Conservation (phyloP, 2,888 invertebrate species). For the Himalopsyche tibetana region DNA sequence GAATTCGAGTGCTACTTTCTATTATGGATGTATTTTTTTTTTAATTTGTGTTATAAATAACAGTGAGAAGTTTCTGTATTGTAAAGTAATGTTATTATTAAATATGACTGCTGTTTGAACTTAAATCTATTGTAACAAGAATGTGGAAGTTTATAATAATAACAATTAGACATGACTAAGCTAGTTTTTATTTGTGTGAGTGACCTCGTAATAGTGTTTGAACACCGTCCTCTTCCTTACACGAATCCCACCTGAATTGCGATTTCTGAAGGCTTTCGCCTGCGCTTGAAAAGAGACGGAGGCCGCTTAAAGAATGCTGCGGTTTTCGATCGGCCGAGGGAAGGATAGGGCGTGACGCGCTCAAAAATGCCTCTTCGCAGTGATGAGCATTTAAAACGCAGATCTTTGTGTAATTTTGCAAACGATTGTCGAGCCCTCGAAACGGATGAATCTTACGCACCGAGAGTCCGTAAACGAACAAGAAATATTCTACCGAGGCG, state of each 20-base stretch:
- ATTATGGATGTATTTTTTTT: too few relatives aligned
- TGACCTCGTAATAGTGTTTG: constrained; percentile 10
- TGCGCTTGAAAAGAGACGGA: background rate
- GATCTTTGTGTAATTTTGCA: too few relatives aligned
- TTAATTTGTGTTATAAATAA: too few relatives aligned
- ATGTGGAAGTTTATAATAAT: constrained; percentile 12
- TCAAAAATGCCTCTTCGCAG: constrained; percentile 6
- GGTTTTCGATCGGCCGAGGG: constrained; percentile 47
- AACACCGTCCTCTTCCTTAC: constrained; percentile 11
- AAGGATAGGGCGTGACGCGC: constrained; percentile 55
- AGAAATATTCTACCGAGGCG: constrained; percentile 41
- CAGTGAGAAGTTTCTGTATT: background rate
- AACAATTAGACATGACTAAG: constrained; percentile 20
- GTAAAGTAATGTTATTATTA: background rate
- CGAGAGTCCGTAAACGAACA: too few relatives aligned
- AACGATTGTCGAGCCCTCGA: too few relatives aligned
- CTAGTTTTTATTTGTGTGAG: constrained; percentile 3
- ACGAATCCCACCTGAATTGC: constrained; percentile 3
- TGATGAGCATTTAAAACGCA: background rate
- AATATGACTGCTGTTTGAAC: background rate
- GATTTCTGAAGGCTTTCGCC: constrained; percentile 17
- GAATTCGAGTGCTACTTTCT: background rate
- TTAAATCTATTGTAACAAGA: constrained; percentile 28
- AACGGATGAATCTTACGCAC: too few relatives aligned
- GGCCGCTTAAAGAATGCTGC: background rate